Evolutionary conservation across 1,140 invertebrate species (phyloP).

Genomic region (Dinoponera quadriceps): DNA sequence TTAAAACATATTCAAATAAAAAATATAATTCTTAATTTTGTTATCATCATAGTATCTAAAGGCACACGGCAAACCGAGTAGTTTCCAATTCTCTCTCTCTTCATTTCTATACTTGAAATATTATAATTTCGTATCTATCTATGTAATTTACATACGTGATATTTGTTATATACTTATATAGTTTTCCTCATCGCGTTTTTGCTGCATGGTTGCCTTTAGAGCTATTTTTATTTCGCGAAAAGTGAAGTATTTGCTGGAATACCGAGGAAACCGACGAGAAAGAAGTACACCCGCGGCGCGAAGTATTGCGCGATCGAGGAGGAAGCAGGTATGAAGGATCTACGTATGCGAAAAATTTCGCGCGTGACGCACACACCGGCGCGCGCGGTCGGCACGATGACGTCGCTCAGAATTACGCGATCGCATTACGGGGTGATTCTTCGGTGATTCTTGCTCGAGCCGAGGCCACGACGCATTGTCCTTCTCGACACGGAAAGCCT

Average conservation of each 20-base stretch:
- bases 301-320: too few relatives aligned
- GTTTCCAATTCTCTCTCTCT: too few relatives aligned
- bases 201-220: neutral
- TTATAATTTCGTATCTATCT: too few relatives aligned
- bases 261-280: neutral
- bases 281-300: neutral
- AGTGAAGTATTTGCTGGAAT: neutral
- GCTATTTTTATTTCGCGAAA: neutral
- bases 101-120: too few relatives aligned
- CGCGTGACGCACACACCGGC: conserved; percentile 2
- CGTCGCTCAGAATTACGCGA: conserved; percentile 14
- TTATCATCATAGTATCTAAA: too few relatives aligned
- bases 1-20: too few relatives aligned
- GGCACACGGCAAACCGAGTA: too few relatives aligned
- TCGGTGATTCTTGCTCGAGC: neutral
- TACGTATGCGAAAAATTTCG: conserved; percentile 22
- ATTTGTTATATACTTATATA: neutral
- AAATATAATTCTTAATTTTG: too few relatives aligned
- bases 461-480: conserved; percentile 19
- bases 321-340: neutral
- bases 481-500: conserved; percentile 9
- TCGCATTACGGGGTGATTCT: conserved; percentile 7
- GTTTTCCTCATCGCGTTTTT: neutral
- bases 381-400: neutral
- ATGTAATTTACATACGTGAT: too few relatives aligned